phyloP scores from a whole-genome alignment of 2,113 vertebrate species.

The Xyliphius kryptos region DNA sequence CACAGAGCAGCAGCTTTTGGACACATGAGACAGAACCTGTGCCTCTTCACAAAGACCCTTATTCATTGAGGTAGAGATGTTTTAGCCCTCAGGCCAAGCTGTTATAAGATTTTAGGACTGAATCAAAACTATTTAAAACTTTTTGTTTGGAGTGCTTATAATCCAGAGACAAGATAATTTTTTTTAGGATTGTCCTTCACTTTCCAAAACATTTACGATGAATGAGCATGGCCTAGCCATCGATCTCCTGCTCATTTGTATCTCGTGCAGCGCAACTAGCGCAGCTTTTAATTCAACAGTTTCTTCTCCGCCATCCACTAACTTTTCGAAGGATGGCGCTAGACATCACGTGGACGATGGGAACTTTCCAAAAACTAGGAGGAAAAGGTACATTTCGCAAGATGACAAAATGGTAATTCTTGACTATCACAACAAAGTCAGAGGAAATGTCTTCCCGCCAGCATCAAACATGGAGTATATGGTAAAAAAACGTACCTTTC shows the following conservation, averaged over 20 bases:
- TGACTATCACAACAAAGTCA: conserved; percentile 96
- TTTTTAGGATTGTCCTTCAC: too few relatives aligned
- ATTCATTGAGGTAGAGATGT: background rate
- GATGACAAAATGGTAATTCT: conserved; percentile 95
- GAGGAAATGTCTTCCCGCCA: conserved; percentile 92
- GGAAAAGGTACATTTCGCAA: conserved; percentile 92
- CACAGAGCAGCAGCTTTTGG: conserved; percentile 5
- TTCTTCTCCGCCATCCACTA: conserved; percentile 66
- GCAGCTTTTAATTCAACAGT: conserved; percentile 68
- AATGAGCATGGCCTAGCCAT: conserved; percentile 56
- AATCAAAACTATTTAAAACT: too few relatives aligned
- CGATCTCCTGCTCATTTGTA: conserved; percentile 69
- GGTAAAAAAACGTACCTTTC: conserved; percentile 62
- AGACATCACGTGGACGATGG: conserved; percentile 63
- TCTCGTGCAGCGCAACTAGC: conserved; percentile 82
- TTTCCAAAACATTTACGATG: conserved; percentile 58
- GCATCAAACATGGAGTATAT: conserved; percentile 99
- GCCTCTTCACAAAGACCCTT: too few relatives aligned
- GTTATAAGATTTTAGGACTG: too few relatives aligned
- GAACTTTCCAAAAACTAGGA: conserved; percentile 72
- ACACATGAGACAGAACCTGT: background rate
- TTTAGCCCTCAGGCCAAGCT: too few relatives aligned
- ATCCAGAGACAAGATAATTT: too few relatives aligned
- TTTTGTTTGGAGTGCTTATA: too few relatives aligned
- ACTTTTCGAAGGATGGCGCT: conserved; percentile 68